Percentiles rank a stretch among this genome's conserved stretches.
Conservation (phyloP, 2,797 vertebrate species). For the Chrosomus eos region DNA sequence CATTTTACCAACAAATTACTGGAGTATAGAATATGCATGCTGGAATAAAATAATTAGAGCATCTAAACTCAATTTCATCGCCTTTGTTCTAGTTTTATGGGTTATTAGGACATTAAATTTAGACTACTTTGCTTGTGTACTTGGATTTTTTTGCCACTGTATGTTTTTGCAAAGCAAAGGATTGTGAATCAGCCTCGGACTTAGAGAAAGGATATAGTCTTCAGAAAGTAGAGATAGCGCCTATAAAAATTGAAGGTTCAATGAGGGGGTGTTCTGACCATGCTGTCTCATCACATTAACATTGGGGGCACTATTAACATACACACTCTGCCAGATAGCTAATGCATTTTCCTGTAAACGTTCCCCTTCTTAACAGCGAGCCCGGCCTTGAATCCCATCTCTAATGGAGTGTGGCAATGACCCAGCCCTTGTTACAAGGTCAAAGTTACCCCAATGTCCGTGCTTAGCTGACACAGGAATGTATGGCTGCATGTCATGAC, state of each 20-base stretch:
- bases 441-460: conserved; percentile 56
- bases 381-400: conserved; percentile 65
- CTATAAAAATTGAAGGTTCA: conserved; percentile 33
- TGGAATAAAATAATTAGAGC: conserved; percentile 16
- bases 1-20: neutral
- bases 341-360: conserved; percentile 71
- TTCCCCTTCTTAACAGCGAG: conserved; percentile 58
- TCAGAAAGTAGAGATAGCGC: neutral
- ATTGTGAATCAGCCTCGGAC: conserved; percentile 1
- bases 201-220: neutral
- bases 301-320: conserved; percentile 67
- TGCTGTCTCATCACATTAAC: conserved; percentile 54
- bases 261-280: conserved; percentile 45
- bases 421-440: conserved; percentile 73
- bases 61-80: conserved; percentile 19
- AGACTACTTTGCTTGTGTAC: conserved; percentile 19
- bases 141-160: neutral
- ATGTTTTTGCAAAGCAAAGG: neutral
- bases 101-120: conserved; percentile 29
- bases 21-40: neutral
- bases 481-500: conserved; percentile 1
- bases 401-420: conserved; percentile 68
- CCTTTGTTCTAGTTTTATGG: conserved; percentile 34
- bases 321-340: conserved; percentile 65
- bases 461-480: conserved; percentile 31